phyloP scores from a whole-genome alignment of 64 coral and sea anemone species.

The Actinia equina region DNA sequence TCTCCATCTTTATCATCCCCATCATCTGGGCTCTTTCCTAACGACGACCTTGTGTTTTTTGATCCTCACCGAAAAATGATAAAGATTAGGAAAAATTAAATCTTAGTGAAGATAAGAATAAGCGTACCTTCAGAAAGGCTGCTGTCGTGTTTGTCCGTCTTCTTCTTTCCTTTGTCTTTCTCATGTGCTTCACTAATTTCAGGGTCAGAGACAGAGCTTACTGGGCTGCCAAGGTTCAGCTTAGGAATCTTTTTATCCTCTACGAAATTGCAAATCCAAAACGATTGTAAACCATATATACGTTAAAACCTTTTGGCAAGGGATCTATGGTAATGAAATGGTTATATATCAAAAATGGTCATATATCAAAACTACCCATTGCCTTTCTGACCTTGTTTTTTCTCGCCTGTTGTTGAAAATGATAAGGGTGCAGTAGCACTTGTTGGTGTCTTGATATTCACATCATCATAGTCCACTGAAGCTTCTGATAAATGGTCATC shows the following conservation, averaged over 20 bases:
- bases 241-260: conserved; percentile 17
- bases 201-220: conserved; percentile 92
- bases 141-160: conserved; percentile 14
- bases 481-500: conserved; percentile 14
- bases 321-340: too few relatives aligned
- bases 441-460: not conserved
- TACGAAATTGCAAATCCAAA: too few relatives aligned
- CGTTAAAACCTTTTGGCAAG: too few relatives aligned
- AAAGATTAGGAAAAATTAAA: too few relatives aligned
- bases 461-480: conserved; percentile 18
- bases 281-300: too few relatives aligned
- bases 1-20: too few relatives aligned
- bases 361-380: not conserved
- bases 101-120: not conserved
- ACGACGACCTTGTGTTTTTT: too few relatives aligned
- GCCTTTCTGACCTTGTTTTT: not conserved
- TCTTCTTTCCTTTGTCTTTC: conserved; percentile 40
- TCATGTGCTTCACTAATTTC: conserved; percentile 72
- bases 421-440: not conserved
- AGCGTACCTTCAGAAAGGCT: conserved; percentile 64
- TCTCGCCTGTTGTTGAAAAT: not conserved
- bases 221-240: conserved; percentile 59
- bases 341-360: too few relatives aligned
- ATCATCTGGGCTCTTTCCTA: too few relatives aligned
- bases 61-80: too few relatives aligned